These are phyloP conservation scores for Sarcophaga rosellei DNA, from an alignment of 2,888 invertebrate species.

Conservation along the genomic window DNA sequence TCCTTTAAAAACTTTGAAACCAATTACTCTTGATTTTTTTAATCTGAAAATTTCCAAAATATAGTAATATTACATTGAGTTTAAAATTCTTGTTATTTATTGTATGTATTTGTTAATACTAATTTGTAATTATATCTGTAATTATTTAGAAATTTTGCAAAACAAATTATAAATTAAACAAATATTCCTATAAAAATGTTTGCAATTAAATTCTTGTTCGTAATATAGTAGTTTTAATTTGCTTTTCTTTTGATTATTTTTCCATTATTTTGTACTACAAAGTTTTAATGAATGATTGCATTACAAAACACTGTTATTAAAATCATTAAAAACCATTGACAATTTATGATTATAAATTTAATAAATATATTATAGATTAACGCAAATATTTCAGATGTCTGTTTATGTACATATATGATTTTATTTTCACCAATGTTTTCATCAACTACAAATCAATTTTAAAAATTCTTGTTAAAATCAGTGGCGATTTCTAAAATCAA, in stretches of 20 bases:
- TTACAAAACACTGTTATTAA: slow-evolving; percentile 45
- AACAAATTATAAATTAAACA: background rate
- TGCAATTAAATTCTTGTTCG: background rate
- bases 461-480: background rate
- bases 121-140: background rate
- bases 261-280: slow-evolving; percentile 21
- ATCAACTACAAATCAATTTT: background rate
- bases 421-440: background rate
- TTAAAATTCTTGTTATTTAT: too few species aligned
- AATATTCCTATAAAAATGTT: background rate
- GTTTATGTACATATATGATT: background rate
- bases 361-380: slow-evolving; percentile 19
- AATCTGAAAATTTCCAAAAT: too few species aligned
- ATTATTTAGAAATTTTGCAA: slow-evolving; percentile 5
- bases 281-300: background rate
- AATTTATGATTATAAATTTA: slow-evolving; percentile 13
- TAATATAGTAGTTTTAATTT: too few species aligned
- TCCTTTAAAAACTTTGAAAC: too few species aligned
- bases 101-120: too few species aligned
- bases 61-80: too few species aligned
- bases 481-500: background rate
- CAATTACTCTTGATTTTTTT: too few species aligned
- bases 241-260: too few species aligned
- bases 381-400: background rate
- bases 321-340: slow-evolving; percentile 47